Percentiles rank a stretch among this genome's conserved stretches.
Conservation (phyloP, 2,888 invertebrate species). For the Cordilura impudica region DNA sequence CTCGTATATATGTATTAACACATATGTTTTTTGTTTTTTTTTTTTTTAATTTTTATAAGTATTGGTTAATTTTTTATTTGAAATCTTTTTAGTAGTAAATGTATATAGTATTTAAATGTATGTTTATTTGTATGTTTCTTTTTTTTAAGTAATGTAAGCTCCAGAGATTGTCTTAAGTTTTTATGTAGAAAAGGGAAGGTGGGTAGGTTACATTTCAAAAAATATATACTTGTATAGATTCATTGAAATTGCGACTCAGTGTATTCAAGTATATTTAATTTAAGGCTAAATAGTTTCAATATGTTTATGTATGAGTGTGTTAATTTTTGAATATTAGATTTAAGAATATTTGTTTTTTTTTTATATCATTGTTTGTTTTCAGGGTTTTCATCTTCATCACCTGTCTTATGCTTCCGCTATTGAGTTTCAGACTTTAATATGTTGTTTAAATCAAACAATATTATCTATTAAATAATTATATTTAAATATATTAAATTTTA, state of each 20-base stretch:
- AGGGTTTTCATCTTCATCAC: background rate
- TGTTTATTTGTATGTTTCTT: background rate
- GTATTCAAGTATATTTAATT: no score
- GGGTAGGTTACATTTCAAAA: slow-evolving; percentile 22
- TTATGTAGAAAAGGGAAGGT: background rate
- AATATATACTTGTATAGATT: background rate
- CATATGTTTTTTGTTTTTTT: slow-evolving; percentile 36
- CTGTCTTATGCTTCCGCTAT: slow-evolving; percentile 17
- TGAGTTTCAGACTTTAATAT: slow-evolving; percentile 21
- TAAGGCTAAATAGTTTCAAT: no score
- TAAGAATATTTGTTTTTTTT: slow-evolving; percentile 8
- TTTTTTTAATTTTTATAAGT: background rate
- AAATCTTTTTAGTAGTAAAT: no score
- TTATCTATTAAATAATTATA: no score
- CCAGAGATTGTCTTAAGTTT: slow-evolving; percentile 43
- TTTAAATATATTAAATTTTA: no score
- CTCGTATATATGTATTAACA: background rate
- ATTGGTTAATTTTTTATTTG: no score
- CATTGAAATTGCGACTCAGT: no score
- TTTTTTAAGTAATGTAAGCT: slow-evolving; percentile 22
- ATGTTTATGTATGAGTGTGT: background rate
- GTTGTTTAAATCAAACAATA: slow-evolving; percentile 12
- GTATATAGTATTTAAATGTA: background rate
- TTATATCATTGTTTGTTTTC: background rate
- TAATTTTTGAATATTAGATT: background rate